Base-by-base conservation (phyloP, 2,113 vertebrate genomes). In the Tyrannus savana region DNA sequence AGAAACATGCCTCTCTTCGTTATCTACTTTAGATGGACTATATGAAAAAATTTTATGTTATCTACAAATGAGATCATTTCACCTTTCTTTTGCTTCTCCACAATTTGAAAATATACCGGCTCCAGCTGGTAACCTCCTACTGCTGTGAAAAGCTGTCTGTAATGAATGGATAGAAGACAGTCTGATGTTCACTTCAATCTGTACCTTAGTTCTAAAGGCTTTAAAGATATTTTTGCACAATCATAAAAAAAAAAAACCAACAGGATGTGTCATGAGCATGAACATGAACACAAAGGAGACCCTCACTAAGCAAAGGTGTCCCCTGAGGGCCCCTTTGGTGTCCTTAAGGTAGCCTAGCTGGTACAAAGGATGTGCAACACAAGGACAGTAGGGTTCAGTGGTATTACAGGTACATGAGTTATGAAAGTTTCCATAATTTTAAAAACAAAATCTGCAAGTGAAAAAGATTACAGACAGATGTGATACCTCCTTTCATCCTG, bases 261-360 rank as follows among this genome's bases (percentile, higher is more conserved):
- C 19, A 62, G 33, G 11, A 13, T 75, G 68, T 35, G 35, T 23
- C 73, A 84, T 22, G 35, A 60, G 30, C 44, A 55, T 6, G 42
- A 58, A 15, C 17, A n/a, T 0, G 3, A 1, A 4, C 33, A 53
- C 18, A 60, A 62, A 85, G 22, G 4, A 9, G 10, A 10, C 12
- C 22, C 33, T 79, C 7, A 25, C 15, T 16, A 56, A 72, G 31
- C 0, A 0, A 56, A 80, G 27, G 12, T 72, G 9, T 5, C 35
- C 24, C 14, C 41, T 63, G 11, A 80, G 31, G 41, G 6, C 5
- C 14, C 8, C 5, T 67, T 86, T 66, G 35, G 35, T 37, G 35
- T 18, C 35, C 16, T 74, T 71, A 24, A 39, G 8, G 25, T 81
- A 85, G 18, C 12, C n/a, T 33, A 30, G 27, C 3, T 47, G 23